These are phyloP conservation scores for Lerema accius DNA, from an alignment of 1,140 invertebrate species.

Conservation along the genomic window DNA sequence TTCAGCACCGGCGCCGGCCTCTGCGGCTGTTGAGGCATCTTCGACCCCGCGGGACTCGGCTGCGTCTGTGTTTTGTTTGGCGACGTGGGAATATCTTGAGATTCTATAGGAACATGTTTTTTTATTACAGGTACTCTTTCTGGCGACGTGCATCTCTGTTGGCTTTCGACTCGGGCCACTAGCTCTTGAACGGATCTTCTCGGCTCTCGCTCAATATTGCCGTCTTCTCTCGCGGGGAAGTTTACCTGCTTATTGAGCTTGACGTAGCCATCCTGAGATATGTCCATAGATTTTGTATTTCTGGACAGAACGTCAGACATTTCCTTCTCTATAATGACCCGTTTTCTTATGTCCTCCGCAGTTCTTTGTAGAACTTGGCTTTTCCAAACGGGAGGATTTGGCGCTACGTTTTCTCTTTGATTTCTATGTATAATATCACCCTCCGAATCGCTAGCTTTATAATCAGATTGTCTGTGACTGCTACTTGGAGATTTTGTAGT, in stretches of 20 bases:
- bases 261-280: slow-evolving; percentile 79
- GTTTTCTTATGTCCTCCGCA: slow-evolving; percentile 72
- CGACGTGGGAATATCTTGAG: slow-evolving; percentile 36
- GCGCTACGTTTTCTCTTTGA: slow-evolving; percentile 37
- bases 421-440: slow-evolving; percentile 44
- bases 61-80: slow-evolving; percentile 43
- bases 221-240: slow-evolving; percentile 51
- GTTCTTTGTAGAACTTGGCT: slow-evolving; percentile 78
- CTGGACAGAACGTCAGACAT: slow-evolving; percentile 60
- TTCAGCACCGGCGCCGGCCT: slow-evolving; percentile 73
- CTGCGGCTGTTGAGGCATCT: slow-evolving; percentile 74
- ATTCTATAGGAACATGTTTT: slow-evolving; percentile 55
- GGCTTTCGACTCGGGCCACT: slow-evolving; percentile 83
- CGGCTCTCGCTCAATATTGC: slow-evolving; percentile 55
- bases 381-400: slow-evolving; percentile 64
- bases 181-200: slow-evolving; percentile 84
- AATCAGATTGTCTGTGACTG: slow-evolving; percentile 53
- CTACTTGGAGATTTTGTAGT: slow-evolving; percentile 59
- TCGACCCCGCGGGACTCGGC: slow-evolving; percentile 54
- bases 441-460: slow-evolving; percentile 53
- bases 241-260: slow-evolving; percentile 70
- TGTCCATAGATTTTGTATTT: slow-evolving; percentile 68
- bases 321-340: slow-evolving; percentile 67
- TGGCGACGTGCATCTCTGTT: slow-evolving; percentile 68
- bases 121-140: slow-evolving; percentile 51